Percentiles rank a stretch among this genome's conserved stretches.
These are phyloP conservation scores for Villa cingulata DNA, from an alignment of 2,888 invertebrate genomes.

Conservation along the genomic window DNA sequence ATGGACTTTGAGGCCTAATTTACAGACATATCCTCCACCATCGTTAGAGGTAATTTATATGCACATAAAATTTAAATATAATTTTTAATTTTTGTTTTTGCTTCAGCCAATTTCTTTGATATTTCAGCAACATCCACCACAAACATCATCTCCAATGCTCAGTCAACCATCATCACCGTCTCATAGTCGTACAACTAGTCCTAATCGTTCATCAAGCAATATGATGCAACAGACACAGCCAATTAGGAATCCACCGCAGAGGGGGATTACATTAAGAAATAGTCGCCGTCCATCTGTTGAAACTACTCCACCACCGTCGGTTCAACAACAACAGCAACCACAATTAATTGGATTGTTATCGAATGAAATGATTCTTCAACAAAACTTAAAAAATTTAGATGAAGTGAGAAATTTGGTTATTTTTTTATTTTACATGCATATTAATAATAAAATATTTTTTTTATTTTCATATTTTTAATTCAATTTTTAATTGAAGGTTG, in stretches of 20 bases:
- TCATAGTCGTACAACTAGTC: constrained; percentile 60
- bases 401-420: constrained; percentile 25
- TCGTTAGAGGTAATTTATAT: constrained; percentile 18
- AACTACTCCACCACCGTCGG: constrained; percentile 30
- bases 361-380: constrained; percentile 24
- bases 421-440: constrained; percentile 9
- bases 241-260: constrained; percentile 24
- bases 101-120: constrained; percentile 6
- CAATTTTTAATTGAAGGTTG: constrained; percentile 20
- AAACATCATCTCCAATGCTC: constrained; percentile 55
- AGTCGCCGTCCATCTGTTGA: constrained; percentile 32
- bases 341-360: constrained; percentile 14
- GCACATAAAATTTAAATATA: neutral
- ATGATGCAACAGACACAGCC: constrained; percentile 19
- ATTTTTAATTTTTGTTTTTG: neutral
- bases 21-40: constrained; percentile 19
- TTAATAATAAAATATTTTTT: neutral
- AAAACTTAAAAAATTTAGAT: constrained; percentile 28
- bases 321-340: constrained; percentile 11
- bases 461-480: too few relatives aligned
- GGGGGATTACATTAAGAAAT: constrained; percentile 24
- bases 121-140: constrained; percentile 34
- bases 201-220: constrained; percentile 35
- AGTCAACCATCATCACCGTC: constrained; percentile 63
- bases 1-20: constrained; percentile 26